Conservation (phyloP, 2,888 invertebrate species). For the Cosmia trapezina region DNA sequence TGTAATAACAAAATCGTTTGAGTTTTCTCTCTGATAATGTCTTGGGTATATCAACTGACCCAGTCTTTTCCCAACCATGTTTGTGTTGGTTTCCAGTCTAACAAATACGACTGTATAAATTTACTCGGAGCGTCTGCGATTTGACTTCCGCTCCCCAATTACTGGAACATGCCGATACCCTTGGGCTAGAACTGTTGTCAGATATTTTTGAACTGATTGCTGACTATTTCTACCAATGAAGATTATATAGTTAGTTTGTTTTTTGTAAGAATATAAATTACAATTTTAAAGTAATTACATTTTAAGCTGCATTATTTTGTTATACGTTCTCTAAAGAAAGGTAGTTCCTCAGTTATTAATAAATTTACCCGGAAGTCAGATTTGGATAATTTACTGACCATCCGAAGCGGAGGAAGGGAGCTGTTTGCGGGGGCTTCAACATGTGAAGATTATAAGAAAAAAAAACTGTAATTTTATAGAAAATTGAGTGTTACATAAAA, state of each 20-base stretch:
- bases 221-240: not conserved
- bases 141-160: slow-evolving; percentile 22
- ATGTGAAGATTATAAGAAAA: too few species aligned
- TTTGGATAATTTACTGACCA: too few species aligned
- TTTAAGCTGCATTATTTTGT: too few species aligned
- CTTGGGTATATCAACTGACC: not conserved
- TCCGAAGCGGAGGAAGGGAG: too few species aligned
- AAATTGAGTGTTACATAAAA: too few species aligned
- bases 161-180: slow-evolving; percentile 4
- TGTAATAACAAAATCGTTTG: not conserved
- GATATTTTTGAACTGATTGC: not conserved
- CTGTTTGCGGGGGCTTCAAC: too few species aligned
- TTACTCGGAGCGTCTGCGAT: slow-evolving; percentile 6
- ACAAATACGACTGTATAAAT: slow-evolving; percentile 18
- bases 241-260: not conserved
- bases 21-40: not conserved
- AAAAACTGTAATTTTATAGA: too few species aligned
- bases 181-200: slow-evolving; percentile 1
- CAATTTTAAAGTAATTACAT: too few species aligned
- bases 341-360: too few species aligned
- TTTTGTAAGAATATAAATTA: too few species aligned
- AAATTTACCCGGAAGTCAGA: too few species aligned
- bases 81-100: slow-evolving; percentile 20
- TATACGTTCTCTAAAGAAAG: too few species aligned
- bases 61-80: not conserved